Conservation (phyloP, 2,797 vertebrate genomes). For the Harpagifer antarcticus region DNA sequence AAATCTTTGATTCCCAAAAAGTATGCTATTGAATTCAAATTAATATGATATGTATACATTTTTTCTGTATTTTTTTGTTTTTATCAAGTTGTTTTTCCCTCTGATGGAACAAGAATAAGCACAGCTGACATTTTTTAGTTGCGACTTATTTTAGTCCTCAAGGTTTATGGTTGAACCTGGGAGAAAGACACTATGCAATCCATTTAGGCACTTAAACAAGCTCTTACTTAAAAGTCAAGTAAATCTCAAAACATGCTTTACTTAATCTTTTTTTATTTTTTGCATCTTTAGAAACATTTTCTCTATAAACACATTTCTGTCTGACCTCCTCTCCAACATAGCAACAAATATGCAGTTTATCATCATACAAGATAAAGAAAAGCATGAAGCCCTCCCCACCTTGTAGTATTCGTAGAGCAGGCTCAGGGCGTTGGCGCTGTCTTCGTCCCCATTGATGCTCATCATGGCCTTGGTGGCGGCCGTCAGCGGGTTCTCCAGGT, state of each 20-base stretch:
- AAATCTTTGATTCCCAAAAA: neutral
- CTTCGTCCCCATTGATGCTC: slow-evolving; percentile 99
- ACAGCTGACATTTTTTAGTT: neutral
- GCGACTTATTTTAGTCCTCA: neutral
- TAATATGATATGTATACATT: neutral
- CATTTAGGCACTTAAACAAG: neutral
- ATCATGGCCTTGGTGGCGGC: slow-evolving; percentile 99
- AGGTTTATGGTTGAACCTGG: neutral
- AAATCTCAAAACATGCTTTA: neutral
- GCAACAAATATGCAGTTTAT: neutral
- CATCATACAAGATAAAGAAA: neutral
- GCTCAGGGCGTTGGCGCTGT: slow-evolving; percentile 96
- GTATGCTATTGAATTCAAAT: neutral
- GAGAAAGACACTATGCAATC: neutral
- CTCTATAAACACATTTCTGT: neutral
- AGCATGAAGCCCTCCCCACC: slow-evolving; percentile 78
- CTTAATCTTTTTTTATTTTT: neutral
- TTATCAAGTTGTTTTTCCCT: neutral
- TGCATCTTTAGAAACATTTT: neutral
- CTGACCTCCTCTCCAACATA: neutral
- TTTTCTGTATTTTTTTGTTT: no score
- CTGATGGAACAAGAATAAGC: neutral
- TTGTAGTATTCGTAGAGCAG: slow-evolving; percentile 99
- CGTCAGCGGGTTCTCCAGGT: slow-evolving; percentile 97
- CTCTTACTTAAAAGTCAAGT: neutral